phyloP scores from a whole-genome alignment of 2,113 vertebrate species.

The Centropus unirufus region DNA sequence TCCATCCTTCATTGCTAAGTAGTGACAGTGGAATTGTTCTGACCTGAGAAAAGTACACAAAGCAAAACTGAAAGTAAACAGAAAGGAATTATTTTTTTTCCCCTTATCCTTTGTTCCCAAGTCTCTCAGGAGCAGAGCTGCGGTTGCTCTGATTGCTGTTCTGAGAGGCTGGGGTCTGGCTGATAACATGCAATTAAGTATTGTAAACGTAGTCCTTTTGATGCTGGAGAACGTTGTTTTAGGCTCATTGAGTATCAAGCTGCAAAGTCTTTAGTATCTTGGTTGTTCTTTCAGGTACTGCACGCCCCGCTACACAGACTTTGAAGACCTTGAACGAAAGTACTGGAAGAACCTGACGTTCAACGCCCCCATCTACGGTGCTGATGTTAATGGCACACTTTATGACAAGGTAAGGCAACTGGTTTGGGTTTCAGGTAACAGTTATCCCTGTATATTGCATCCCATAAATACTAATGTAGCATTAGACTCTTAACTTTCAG shows the following conservation, averaged over 20 bases:
- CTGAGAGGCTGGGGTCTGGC: neutral
- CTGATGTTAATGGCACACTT: constrained; percentile 92
- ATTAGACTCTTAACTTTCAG: neutral
- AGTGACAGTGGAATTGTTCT: neutral
- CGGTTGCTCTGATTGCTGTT: neutral
- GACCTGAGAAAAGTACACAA: neutral
- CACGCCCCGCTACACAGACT: constrained; percentile 88
- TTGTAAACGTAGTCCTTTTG: neutral
- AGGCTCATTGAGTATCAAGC: neutral
- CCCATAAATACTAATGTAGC: neutral
- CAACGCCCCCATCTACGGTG: constrained; percentile 94
- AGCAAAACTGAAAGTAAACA: constrained; percentile 47
- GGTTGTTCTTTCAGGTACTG: constrained; percentile 82
- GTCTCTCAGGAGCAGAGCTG: neutral
- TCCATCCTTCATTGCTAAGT: neutral
- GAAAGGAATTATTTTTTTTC: neutral
- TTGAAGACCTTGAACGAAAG: constrained; percentile 95
- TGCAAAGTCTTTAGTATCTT: neutral
- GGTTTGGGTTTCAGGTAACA: neutral
- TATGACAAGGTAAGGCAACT: constrained; percentile 86
- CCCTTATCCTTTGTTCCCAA: neutral
- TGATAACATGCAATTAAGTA: neutral
- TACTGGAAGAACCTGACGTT: constrained; percentile 98
- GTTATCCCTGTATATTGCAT: neutral
- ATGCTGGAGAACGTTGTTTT: rapidly evolving